These are phyloP conservation scores for Cartodere bifasciata DNA, from an alignment of 2,888 invertebrate species.

Conservation along the genomic window DNA sequence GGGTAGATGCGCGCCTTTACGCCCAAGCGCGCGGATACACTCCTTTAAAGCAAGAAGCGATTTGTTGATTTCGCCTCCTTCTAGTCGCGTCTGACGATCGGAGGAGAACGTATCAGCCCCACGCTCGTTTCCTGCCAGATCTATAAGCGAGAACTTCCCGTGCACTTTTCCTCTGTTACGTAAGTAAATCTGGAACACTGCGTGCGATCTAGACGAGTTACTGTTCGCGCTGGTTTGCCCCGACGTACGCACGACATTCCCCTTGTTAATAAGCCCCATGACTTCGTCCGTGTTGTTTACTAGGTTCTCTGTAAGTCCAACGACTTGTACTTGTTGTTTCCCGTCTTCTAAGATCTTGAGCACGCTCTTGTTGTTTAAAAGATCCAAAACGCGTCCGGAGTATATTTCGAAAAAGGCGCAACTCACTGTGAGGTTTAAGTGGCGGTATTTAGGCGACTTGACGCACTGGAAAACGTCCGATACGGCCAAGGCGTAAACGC, in stretches of 20 bases:
- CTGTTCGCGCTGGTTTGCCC: constrained; percentile 96
- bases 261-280: constrained; percentile 78
- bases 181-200: constrained; percentile 94
- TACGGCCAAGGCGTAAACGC: constrained; percentile 95
- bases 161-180: constrained; percentile 66
- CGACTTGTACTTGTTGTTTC: constrained; percentile 93
- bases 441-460: constrained; percentile 66
- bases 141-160: constrained; percentile 97
- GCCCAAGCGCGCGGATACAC: constrained; percentile 90
- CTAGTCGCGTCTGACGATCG: constrained; percentile 87
- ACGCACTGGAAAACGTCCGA: constrained; percentile 83
- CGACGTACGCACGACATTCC: constrained; percentile 82
- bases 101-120: constrained; percentile 96
- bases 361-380: constrained; percentile 82
- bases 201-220: constrained; percentile 96
- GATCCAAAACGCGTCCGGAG: constrained; percentile 90
- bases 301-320: constrained; percentile 85
- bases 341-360: constrained; percentile 94
- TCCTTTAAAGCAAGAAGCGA: constrained; percentile 96
- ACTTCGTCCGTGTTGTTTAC: constrained; percentile 89
- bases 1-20: constrained; percentile 91
- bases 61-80: constrained; percentile 94
- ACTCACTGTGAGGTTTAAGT: constrained; percentile 74
- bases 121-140: constrained; percentile 93
- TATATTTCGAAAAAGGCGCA: constrained; percentile 99